phyloP scores from a whole-genome alignment of 2,888 invertebrate species.

The Caenorhabditis wallacei region DNA sequence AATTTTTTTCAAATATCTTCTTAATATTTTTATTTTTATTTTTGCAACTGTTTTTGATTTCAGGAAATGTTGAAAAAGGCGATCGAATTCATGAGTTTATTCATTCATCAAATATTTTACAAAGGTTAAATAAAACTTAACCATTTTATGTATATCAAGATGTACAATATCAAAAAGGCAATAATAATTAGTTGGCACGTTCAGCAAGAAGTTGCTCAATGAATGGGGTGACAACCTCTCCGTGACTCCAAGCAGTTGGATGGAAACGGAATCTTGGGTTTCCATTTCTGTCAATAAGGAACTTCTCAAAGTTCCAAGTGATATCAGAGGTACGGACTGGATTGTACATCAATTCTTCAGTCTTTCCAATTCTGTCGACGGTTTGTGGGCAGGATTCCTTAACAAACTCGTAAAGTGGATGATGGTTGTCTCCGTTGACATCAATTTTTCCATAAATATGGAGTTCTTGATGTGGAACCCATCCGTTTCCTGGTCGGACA shows the following conservation, averaged over 20 bases:
- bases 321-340: constrained; percentile 81
- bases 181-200: constrained; percentile 46
- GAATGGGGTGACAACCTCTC: constrained; percentile 80
- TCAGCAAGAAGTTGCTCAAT: constrained; percentile 77
- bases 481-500: constrained; percentile 83
- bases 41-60: not conserved
- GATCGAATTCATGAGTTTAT: not conserved
- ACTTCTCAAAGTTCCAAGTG: constrained; percentile 83
- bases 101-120: constrained; percentile 21
- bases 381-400: constrained; percentile 83
- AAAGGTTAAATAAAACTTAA: constrained; percentile 30
- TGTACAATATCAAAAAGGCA: not conserved
- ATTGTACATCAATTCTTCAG: constrained; percentile 82
- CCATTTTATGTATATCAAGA: constrained; percentile 6
- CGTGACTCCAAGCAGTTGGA: constrained; percentile 83
- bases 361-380: constrained; percentile 80
- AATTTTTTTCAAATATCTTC: not conserved
- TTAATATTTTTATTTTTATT: not conserved
- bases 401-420: constrained; percentile 83
- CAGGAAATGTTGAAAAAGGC: not conserved
- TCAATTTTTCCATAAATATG: constrained; percentile 83
- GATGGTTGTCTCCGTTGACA: constrained; percentile 83
- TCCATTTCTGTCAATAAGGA: constrained; percentile 82
- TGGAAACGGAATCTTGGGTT: constrained; percentile 83
- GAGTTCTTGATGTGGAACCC: constrained; percentile 81